Conservation (phyloP, 2,113 vertebrate genomes). For the Menidia beryllina region DNA sequence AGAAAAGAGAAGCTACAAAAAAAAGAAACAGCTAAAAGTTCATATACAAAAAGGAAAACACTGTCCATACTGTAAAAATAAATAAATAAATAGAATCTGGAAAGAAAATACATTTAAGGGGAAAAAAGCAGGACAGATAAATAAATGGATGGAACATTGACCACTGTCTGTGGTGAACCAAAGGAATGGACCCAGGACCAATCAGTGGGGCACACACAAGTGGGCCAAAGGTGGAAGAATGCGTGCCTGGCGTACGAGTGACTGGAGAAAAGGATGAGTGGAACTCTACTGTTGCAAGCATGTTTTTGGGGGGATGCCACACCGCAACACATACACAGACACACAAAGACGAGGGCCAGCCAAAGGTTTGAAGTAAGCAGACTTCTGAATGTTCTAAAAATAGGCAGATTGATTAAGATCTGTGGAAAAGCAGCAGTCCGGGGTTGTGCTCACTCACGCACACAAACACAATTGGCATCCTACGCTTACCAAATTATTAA, state of each 20-base stretch:
- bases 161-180: conserved; percentile 61
- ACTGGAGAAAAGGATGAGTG: conserved; percentile 56
- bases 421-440: conserved; percentile 44
- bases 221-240: conserved; percentile 53
- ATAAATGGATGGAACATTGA: conserved; percentile 58
- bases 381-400: conserved; percentile 75
- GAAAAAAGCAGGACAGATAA: neutral
- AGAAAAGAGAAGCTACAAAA: neutral
- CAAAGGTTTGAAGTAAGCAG: conserved; percentile 69
- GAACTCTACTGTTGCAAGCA: conserved; percentile 56
- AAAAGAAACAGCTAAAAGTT: neutral
- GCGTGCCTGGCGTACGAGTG: conserved; percentile 29
- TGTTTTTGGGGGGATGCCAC: conserved; percentile 58
- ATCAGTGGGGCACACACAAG: conserved; percentile 36
- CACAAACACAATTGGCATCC: conserved; percentile 27
- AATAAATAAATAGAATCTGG: neutral
- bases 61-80: neutral
- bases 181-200: conserved; percentile 44
- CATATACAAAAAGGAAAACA: neutral
- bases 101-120: neutral
- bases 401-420: conserved; percentile 73
- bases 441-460: conserved; percentile 6
- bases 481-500: conserved; percentile 41
- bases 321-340: conserved; percentile 52
- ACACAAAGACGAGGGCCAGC: conserved; percentile 53